Evolutionary conservation across 2,797 vertebrate genomes (phyloP).

Genomic region (Epinephelus awoara): DNA sequence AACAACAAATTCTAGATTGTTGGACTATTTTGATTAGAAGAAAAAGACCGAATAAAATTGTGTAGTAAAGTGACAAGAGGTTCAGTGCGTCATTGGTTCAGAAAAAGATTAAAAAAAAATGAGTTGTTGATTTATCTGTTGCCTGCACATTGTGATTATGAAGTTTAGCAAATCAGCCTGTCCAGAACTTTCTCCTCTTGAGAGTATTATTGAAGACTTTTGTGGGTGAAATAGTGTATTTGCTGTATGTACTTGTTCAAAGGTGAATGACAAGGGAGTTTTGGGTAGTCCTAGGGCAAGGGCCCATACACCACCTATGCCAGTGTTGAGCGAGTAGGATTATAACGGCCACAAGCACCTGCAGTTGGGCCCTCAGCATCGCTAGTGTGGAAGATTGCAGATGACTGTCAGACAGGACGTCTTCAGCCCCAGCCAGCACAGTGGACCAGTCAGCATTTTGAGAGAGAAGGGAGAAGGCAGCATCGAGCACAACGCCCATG

Average conservation of each 20-base stretch:
- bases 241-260: conserved; percentile 48
- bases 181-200: conserved; percentile 49
- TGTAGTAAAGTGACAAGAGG: conserved; percentile 87
- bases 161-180: conserved; percentile 70
- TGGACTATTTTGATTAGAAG: conserved; percentile 84
- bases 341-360: conserved; percentile 75
- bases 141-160: conserved; percentile 61
- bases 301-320: conserved; percentile 59
- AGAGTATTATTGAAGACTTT: conserved; percentile 23
- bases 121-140: conserved; percentile 68
- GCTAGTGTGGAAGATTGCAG: conserved; percentile 94
- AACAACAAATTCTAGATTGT: conserved; percentile 84
- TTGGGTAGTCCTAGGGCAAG: conserved; percentile 71
- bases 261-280: conserved; percentile 65
- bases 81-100: conserved; percentile 88
- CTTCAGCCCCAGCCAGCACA: conserved; percentile 92
- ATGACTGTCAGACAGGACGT: conserved; percentile 95
- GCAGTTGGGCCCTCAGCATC: conserved; percentile 86
- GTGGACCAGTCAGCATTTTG: conserved; percentile 90
- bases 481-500: conserved; percentile 92
- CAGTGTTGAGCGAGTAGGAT: conserved; percentile 76
- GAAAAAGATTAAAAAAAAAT: conserved; percentile 72
- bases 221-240: conserved; percentile 39
- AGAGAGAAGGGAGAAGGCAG: conserved; percentile 91
- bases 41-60: conserved; percentile 88